Conservation (phyloP, 2,888 invertebrate species). For the Drosophila lacicola region DNA sequence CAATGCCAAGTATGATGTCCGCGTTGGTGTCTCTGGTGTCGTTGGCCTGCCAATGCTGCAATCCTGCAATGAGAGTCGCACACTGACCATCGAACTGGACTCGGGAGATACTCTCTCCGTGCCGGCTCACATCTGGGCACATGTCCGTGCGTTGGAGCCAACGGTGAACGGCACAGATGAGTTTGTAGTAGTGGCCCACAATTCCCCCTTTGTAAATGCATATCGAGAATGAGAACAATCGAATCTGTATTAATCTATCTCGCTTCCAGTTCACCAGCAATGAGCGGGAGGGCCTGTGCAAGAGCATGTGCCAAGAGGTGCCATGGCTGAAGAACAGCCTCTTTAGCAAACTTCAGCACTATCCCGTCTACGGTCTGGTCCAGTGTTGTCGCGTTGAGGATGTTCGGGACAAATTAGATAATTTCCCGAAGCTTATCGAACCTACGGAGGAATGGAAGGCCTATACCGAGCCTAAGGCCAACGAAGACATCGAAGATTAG, state of each 20-base stretch:
- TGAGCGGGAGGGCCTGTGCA: slow-evolving; percentile 31
- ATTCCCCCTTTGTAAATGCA: slow-evolving; percentile 56
- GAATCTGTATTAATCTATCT: not conserved
- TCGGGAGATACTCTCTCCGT: slow-evolving; percentile 19
- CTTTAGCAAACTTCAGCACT: slow-evolving; percentile 37
- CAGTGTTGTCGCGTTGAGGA: slow-evolving; percentile 56
- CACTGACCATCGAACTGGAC: slow-evolving; percentile 16
- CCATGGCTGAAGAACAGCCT: slow-evolving; percentile 46
- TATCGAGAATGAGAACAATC: too few relatives aligned
- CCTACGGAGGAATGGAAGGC: not conserved
- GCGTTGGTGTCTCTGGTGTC: slow-evolving; percentile 50
- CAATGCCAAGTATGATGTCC: slow-evolving; percentile 40
- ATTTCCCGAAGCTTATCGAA: slow-evolving; percentile 35
- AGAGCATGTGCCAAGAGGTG: slow-evolving; percentile 54
- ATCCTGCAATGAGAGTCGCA: slow-evolving; percentile 31
- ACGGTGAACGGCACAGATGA: slow-evolving; percentile 23
- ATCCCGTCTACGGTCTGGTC: slow-evolving; percentile 40
- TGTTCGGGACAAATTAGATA: slow-evolving; percentile 48
- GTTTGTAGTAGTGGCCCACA: slow-evolving; percentile 56
- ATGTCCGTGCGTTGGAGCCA: slow-evolving; percentile 38
- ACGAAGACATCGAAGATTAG: not conserved
- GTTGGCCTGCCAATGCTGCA: slow-evolving; percentile 16
- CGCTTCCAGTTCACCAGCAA: slow-evolving; percentile 23
- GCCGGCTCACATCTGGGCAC: slow-evolving; percentile 58
- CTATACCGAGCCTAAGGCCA: not conserved